Conservation (phyloP, 2,888 invertebrate species). For the Oscheius sp. region DNA sequence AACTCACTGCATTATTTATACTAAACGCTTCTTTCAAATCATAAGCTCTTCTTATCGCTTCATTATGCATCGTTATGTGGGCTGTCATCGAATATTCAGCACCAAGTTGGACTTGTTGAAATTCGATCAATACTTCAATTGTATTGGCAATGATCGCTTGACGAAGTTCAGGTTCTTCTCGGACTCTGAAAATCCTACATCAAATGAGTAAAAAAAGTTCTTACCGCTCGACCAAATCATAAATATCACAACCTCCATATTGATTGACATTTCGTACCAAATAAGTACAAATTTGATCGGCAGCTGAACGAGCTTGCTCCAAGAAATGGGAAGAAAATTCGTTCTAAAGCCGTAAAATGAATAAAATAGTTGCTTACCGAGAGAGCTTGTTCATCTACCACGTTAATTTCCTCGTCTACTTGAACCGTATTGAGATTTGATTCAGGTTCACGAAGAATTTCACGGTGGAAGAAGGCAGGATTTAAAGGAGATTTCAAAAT, state of each 20-base stretch:
- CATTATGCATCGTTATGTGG: constrained; percentile 5
- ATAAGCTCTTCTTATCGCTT: neutral
- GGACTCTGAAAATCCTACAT: too few species aligned
- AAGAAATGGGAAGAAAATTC: neutral
- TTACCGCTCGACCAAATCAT: neutral
- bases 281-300: neutral
- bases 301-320: neutral
- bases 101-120: constrained; percentile 1
- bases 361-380: neutral
- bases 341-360: neutral
- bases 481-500: neutral
- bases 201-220: too few species aligned
- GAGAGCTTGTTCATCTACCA: neutral
- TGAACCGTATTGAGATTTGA: neutral
- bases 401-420: neutral
- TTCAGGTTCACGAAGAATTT: constrained; percentile 2
- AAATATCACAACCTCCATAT: neutral
- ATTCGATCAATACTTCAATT: constrained; percentile 12
- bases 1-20: neutral
- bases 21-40: neutral
- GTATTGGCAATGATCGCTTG: constrained; percentile 12
- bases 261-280: neutral
- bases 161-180: constrained; percentile 13
- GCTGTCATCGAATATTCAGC: neutral
- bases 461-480: constrained; percentile 14